phyloP scores from a whole-genome alignment of 2,113 vertebrate species.

The Centrocercus urophasianus region DNA sequence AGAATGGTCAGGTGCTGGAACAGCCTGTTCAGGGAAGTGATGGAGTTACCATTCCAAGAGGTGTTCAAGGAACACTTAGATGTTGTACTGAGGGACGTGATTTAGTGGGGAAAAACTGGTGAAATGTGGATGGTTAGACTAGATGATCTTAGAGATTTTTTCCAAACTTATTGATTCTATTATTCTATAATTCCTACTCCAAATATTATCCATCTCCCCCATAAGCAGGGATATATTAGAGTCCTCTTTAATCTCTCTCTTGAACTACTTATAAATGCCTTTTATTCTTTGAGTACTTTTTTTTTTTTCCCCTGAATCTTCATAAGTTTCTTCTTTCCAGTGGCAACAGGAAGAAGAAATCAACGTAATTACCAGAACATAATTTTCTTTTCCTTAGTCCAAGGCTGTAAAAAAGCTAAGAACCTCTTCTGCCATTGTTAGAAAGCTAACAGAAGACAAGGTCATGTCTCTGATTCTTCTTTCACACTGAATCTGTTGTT shows the following conservation, averaged over 20 bases:
- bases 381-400: neutral
- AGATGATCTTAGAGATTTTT: too few species aligned
- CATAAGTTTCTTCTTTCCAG: neutral
- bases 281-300: neutral
- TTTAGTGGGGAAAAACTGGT: too few species aligned
- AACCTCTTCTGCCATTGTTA: conserved; percentile 12
- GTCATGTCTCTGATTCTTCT: conserved; percentile 17
- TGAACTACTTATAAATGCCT: neutral
- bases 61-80: too few species aligned
- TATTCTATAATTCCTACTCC: neutral
- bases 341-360: neutral
- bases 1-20: too few species aligned
- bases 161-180: too few species aligned
- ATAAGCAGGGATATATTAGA: neutral
- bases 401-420: conserved; percentile 14
- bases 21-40: too few species aligned
- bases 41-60: too few species aligned
- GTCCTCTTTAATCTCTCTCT: neutral
- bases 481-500: conserved; percentile 16
- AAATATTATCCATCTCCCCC: neutral
- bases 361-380: neutral
- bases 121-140: too few species aligned
- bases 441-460: conserved; percentile 2
- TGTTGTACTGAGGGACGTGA: too few species aligned
- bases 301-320: neutral